Base-by-base conservation (phyloP, 2,888 invertebrate species). In the Agriopis aurantiaria region DNA sequence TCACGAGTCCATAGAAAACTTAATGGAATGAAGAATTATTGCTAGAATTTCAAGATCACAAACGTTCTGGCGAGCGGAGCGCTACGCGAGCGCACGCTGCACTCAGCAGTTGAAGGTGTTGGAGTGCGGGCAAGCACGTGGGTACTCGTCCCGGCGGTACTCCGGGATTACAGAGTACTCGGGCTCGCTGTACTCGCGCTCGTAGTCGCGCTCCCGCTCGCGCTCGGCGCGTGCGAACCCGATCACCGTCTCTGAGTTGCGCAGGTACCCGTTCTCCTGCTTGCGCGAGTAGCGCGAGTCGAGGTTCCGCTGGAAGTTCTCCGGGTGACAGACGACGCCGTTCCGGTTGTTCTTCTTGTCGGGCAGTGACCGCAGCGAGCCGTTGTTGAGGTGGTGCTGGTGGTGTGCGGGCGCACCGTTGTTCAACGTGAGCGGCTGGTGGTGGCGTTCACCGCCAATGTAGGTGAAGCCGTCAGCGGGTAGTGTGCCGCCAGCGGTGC, bases 391-490 rank as follows among this genome's bases (percentile, higher is more conserved):
- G 75, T 89, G 91, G 74, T 88, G 91, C 78, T 89, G 93, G 74
- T 88, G 91, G 78, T 89, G 93, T 77, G 91, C 94, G 67, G 94
- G 92, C 69, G 94, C 94, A 73, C 94, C 94, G 80, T 94, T 95
- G 87, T 95, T 95, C 77, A 95, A 91, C 74, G 94, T 94, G 78
- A 89, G 90, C 78, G 93, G 91, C 80, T 88, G 88, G 74, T 82
- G 90, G 81, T 95, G 92, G 85, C 95, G 96, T 78, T 96, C 96
- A 77, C 96, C 96, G 82, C 96, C 96, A 84, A 97, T 96, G 93
- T 97, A 97, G 77, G 97, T 96, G 95, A 97, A 97, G 75, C 97
- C 97, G 89, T 96, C 96, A 85, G 96, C 97, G 87, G 96, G 96
- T 86, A 95, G 95, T 84, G 95, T 96, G 84, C 95, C 95, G 84